Conservation (phyloP, 2,797 vertebrate species). For the Eutrigla gurnardus region DNA sequence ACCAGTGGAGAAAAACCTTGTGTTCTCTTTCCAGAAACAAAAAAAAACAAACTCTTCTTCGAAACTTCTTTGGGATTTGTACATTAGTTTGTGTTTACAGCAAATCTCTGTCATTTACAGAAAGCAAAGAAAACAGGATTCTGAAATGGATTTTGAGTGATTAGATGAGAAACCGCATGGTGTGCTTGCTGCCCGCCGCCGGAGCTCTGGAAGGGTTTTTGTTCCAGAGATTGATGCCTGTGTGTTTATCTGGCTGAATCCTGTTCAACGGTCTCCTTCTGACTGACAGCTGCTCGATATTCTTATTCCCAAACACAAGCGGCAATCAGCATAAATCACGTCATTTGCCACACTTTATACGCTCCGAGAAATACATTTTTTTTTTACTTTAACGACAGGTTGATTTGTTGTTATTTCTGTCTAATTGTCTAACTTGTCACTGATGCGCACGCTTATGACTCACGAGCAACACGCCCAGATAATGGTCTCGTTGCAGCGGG, state of each 20-base stretch:
- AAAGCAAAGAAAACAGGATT: conserved; percentile 13
- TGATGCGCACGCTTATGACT: conserved; percentile 77
- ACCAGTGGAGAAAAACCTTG: conserved; percentile 77
- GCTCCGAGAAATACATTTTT: conserved; percentile 67
- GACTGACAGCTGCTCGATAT: conserved; percentile 74
- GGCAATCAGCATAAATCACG: conserved; percentile 80
- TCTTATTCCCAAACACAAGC: conserved; percentile 76
- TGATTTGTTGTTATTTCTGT: conserved; percentile 82
- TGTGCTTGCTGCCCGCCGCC: conserved; percentile 18
- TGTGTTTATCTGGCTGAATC: conserved; percentile 59
- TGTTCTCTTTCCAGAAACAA: conserved; percentile 79
- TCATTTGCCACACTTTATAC: conserved; percentile 57
- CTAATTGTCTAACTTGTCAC: conserved; percentile 82
- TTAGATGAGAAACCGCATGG: background rate
- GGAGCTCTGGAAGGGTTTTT: conserved; percentile 38
- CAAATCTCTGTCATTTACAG: conserved; percentile 48
- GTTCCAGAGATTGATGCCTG: conserved; percentile 57
- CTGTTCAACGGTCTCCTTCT: conserved; percentile 32
- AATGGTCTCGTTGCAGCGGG: conserved; percentile 69
- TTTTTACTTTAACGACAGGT: conserved; percentile 73
- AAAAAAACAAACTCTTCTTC: conserved; percentile 51
- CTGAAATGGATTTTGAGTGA: background rate
- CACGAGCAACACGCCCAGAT: conserved; percentile 74
- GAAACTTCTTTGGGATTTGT: conserved; percentile 72
- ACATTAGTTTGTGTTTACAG: conserved; percentile 82